A percentile compares a stretch with the other conserved stretches of the same genome.
Evolutionary conservation across 2,113 vertebrate genomes (phyloP).

Genomic region (Balaeniceps rex): DNA sequence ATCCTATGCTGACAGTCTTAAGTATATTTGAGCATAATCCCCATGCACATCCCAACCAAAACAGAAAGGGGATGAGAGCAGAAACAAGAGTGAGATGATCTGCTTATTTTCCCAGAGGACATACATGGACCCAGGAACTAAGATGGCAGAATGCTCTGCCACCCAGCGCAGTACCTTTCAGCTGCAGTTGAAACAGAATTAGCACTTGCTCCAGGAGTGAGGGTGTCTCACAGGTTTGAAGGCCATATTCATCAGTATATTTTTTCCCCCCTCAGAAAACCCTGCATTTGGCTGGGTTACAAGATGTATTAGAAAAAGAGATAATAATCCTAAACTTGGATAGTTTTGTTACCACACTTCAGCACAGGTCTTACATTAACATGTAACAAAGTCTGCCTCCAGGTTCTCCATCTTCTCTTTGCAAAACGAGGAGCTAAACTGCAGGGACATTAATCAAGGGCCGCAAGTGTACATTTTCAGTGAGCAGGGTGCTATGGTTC

Average conservation of each 20-base stretch:
- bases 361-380: not conserved
- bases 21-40: not conserved
- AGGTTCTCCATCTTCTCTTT: not conserved
- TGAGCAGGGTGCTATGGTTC: not conserved
- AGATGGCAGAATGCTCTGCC: not conserved
- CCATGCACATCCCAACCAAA: not conserved
- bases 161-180: not conserved
- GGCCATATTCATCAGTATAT: too few relatives aligned
- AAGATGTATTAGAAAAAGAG: not conserved
- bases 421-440: not conserved
- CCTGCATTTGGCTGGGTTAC: not conserved
- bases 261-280: not conserved
- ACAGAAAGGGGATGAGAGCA: not conserved
- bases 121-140: not conserved
- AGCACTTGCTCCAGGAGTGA: not conserved
- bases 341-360: not conserved
- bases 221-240: not conserved
- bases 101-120: not conserved
- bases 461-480: not conserved
- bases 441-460: not conserved
- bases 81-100: not conserved
- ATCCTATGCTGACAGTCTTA: not conserved
- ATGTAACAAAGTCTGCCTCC: not conserved
- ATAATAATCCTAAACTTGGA: not conserved
- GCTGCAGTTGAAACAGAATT: not conserved